phyloP scores from a whole-genome alignment of 1,140 invertebrate genomes.

The Neodiprion fabricii region DNA sequence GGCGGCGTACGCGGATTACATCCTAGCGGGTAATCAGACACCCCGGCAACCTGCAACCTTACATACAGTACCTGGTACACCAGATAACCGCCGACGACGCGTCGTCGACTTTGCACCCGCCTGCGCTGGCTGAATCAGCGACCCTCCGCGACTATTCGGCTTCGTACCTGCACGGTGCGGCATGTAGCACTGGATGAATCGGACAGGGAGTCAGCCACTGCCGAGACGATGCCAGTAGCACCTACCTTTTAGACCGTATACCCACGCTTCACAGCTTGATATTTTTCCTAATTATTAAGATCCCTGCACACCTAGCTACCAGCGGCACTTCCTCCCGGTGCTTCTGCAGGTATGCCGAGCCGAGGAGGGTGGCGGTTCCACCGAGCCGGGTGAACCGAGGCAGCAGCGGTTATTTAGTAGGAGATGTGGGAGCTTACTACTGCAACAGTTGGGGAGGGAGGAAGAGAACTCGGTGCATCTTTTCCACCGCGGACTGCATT shows the following conservation, averaged over 20 bases:
- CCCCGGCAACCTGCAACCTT: neutral
- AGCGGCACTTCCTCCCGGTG: neutral
- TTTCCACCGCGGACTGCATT: slow-evolving; percentile 1
- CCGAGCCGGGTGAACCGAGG: slow-evolving; percentile 33
- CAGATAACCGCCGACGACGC: neutral
- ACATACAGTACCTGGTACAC: neutral
- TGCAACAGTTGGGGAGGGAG: slow-evolving; percentile 20
- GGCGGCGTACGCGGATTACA: neutral
- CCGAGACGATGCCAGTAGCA: too few relatives aligned
- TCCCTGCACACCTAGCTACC: neutral
- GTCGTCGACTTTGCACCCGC: neutral
- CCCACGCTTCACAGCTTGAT: neutral
- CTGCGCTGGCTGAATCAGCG: neutral
- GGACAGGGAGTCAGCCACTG: neutral
- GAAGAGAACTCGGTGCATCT: slow-evolving; percentile 16
- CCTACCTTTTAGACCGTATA: neutral
- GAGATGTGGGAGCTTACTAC: slow-evolving; percentile 31
- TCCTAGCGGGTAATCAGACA: neutral
- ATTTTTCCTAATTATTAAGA: slow-evolving; percentile 19
- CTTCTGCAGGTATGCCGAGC: slow-evolving; percentile 5
- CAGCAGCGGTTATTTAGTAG: slow-evolving; percentile 47
- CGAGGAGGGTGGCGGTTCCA: neutral
- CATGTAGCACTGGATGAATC: neutral
- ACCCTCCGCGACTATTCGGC: neutral
- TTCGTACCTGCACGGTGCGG: neutral